A percentile compares a stretch with the other conserved stretches of the same genome.
Evolutionary conservation across 2,113 vertebrate genomes (phyloP).

Genomic region (Mastomys natalensis): DNA sequence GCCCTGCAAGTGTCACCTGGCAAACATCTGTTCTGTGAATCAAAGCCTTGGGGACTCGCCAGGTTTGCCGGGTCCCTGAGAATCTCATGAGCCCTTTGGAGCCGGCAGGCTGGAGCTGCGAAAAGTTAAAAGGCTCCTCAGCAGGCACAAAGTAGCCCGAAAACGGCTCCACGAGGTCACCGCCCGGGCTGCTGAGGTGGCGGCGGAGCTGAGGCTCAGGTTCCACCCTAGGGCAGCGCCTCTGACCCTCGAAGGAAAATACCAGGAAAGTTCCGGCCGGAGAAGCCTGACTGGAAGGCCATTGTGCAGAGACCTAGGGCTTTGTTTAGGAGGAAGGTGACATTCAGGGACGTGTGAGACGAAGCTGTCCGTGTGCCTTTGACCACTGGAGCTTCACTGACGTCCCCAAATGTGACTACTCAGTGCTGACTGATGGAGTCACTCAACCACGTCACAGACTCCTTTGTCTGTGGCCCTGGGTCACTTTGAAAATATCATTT

Average conservation of each 20-base stretch:
- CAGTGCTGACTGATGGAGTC: background rate
- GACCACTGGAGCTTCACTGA: slow-evolving; percentile 39
- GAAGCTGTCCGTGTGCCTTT: background rate
- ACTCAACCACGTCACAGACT: background rate
- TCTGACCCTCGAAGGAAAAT: slow-evolving; percentile 36
- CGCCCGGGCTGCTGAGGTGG: background rate
- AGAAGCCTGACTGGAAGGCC: background rate
- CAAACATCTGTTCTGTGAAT: slow-evolving; percentile 76
- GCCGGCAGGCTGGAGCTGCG: background rate
- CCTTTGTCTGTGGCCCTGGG: background rate
- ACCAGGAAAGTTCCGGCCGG: slow-evolving; percentile 37
- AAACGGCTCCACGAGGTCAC: background rate
- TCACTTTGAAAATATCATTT: background rate
- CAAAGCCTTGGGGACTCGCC: slow-evolving; percentile 53
- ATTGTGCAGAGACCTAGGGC: background rate
- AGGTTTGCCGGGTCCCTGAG: slow-evolving; percentile 61
- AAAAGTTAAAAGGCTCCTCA: slow-evolving; percentile 20
- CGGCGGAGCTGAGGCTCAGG: background rate
- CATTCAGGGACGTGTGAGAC: background rate
- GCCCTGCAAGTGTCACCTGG: slow-evolving; percentile 60
- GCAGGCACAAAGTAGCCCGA: background rate
- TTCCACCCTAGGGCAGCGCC: slow-evolving; percentile 35
- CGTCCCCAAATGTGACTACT: background rate
- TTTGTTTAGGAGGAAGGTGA: slow-evolving; percentile 59
- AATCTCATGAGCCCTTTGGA: slow-evolving; percentile 50